A percentile compares a stretch with the other conserved stretches of the same genome.
These are phyloP conservation scores for Zaprionus taronus DNA, from an alignment of 1,140 invertebrate species.

Conservation along the genomic window DNA sequence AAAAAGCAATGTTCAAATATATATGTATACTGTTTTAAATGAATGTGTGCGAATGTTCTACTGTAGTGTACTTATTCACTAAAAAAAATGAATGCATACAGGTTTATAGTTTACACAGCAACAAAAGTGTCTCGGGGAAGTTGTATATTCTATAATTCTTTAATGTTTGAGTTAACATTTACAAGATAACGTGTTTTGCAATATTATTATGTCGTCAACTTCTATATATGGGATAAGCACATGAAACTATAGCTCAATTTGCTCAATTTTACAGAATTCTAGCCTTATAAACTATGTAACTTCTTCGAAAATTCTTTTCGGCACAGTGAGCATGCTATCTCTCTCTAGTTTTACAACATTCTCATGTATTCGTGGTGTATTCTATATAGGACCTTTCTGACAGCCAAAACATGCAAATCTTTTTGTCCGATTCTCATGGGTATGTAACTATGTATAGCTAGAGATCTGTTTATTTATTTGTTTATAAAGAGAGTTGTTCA, in stretches of 20 bases:
- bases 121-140: too few relatives aligned
- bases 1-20: too few relatives aligned
- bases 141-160: too few relatives aligned
- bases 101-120: too few relatives aligned
- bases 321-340: not conserved
- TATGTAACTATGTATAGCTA: constrained; percentile 19
- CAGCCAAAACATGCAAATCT: not conserved
- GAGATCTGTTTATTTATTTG: constrained; percentile 43
- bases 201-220: not conserved
- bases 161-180: too few relatives aligned
- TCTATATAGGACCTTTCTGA: not conserved
- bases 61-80: too few relatives aligned
- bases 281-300: not conserved
- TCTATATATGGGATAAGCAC: not conserved
- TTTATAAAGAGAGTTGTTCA: constrained; percentile 5
- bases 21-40: not conserved
- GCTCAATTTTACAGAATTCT: not conserved
- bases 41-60: not conserved
- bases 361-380: not conserved
- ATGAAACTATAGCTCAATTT: not conserved
- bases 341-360: not conserved
- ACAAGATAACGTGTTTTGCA: not conserved
- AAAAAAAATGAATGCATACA: too few relatives aligned
- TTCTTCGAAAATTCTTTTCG: not conserved
- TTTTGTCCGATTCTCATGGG: not conserved